Evolutionary conservation across 2,113 vertebrate species (phyloP).

Genomic region (Bucco capensis): DNA sequence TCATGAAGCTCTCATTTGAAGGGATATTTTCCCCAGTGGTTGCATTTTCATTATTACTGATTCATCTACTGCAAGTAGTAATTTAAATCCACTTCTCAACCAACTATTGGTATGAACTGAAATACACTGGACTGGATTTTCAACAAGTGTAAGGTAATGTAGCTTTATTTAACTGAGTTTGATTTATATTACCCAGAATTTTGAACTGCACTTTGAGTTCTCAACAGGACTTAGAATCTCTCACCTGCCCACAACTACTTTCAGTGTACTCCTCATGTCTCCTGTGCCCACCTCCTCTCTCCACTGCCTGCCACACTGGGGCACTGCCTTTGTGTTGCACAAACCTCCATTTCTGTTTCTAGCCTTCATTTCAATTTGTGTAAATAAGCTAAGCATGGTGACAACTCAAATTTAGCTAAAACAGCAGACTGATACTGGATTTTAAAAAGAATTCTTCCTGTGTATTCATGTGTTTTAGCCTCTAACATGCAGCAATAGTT

Average conservation of each 20-base stretch:
- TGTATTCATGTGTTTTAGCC: neutral
- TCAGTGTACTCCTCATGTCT: fast-evolving
- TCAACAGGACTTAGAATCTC: fast-evolving
- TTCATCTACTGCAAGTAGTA: neutral
- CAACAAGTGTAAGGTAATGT: neutral
- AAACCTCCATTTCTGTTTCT: neutral
- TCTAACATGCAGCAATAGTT: neutral
- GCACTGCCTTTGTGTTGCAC: neutral
- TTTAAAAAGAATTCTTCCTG: neutral
- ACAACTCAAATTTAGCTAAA: neutral
- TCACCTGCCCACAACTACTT: neutral
- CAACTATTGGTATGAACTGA: neutral
- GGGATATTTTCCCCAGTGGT: neutral
- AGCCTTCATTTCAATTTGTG: neutral
- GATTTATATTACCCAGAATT: neutral
- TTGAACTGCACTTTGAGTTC: neutral
- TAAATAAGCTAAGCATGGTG: neutral
- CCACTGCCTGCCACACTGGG: neutral
- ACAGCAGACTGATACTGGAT: neutral
- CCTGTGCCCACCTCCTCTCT: neutral
- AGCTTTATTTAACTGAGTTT: neutral
- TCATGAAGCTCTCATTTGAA: neutral
- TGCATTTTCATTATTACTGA: conserved; percentile 7
- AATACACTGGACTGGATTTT: neutral
- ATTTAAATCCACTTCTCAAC: neutral